Percentiles rank a stretch among this genome's conserved stretches.
Conservation (phyloP, 2,888 invertebrate genomes). For the Pegoplata infirma region DNA sequence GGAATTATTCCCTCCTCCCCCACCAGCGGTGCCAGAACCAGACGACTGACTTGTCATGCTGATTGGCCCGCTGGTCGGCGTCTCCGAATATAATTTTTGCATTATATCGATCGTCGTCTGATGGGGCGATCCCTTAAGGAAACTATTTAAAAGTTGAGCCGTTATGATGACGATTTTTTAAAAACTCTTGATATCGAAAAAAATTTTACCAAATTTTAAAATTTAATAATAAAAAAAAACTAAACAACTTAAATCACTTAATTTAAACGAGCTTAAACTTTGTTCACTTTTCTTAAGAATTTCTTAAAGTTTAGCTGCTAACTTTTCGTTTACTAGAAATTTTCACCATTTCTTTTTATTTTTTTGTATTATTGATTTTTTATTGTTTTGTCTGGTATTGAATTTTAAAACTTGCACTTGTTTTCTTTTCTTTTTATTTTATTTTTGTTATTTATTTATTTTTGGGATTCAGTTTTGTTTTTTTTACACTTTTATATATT, state of each 20-base stretch:
- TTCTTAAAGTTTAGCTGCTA: constrained; percentile 22
- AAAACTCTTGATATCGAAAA: constrained; percentile 41
- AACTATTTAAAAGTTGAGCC: constrained; percentile 75
- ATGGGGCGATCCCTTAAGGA: constrained; percentile 76
- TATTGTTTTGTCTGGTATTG: not conserved
- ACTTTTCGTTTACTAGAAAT: not conserved
- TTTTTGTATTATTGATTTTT: constrained; percentile 1
- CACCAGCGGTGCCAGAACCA: constrained; percentile 65
- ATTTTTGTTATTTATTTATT: constrained; percentile 12
- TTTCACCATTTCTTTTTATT: constrained; percentile 34
- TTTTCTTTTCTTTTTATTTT: not conserved
- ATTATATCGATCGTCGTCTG: constrained; percentile 77
- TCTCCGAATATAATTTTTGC: constrained; percentile 78
- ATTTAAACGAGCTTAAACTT: too few relatives aligned
- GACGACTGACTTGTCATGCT: constrained; percentile 79
- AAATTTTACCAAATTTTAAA: not conserved
- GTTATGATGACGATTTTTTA: constrained; percentile 75
- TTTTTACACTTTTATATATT: not conserved
- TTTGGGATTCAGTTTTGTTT: constrained; percentile 12
- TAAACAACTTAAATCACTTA: not conserved
- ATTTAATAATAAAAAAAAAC: constrained; percentile 10
- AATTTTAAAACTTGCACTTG: constrained; percentile 27
- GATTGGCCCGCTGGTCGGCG: constrained; percentile 74
- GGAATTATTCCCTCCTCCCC: constrained; percentile 67
- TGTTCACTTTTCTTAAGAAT: not conserved